Evolutionary conservation across 1,140 invertebrate genomes (phyloP), one percentile per base, ranked within the genome.

Genomic region (Drosophila pachea): DNA sequence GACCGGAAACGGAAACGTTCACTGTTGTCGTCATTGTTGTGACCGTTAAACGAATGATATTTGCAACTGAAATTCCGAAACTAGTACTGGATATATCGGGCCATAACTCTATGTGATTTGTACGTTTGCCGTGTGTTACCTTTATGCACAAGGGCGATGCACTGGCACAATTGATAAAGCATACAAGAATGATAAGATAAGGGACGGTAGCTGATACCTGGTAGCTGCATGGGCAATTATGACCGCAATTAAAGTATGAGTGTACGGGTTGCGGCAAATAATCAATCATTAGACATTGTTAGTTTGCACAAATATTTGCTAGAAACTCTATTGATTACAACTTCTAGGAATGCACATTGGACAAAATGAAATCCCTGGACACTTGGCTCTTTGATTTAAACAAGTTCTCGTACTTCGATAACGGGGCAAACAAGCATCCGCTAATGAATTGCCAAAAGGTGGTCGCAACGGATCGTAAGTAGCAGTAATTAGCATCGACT

Each of bases 391-490:
- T 89, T 12, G 81, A 88, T 9, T 52, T 89, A 22, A 89, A 89
- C 55, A 86, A 86, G 43, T 79, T 89, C 52, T 68, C 73, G 0
- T 89, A 87, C 31, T 89, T 88, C n/a, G 81, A 88, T 32, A 89
- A 82, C 12, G 84, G 83, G 16, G 73, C 70, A 49, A 83, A 77
- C 22, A 83, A 86, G 45, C 67, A 56, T 70, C 87, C 87, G 12
- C 61, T 87, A 0, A 87, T 88, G 87, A 88, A 88, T 56, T 89
- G 87, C 52, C 87, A 89, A 71, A 89, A 89, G 49, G 84, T 89
- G 6, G 84, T 89, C 50, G 87, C 87, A 53, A 74, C 63, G 70
- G 81, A 88, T 66, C 78, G 87, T 89, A 68, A 88, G 87, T 86
- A 49, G 3, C 22, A 22, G 1, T 3, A 22, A 22, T 22, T 22